Base-by-base conservation (phyloP, 2,797 vertebrate genomes). In the Parauchenoglanis ngamensis region DNA sequence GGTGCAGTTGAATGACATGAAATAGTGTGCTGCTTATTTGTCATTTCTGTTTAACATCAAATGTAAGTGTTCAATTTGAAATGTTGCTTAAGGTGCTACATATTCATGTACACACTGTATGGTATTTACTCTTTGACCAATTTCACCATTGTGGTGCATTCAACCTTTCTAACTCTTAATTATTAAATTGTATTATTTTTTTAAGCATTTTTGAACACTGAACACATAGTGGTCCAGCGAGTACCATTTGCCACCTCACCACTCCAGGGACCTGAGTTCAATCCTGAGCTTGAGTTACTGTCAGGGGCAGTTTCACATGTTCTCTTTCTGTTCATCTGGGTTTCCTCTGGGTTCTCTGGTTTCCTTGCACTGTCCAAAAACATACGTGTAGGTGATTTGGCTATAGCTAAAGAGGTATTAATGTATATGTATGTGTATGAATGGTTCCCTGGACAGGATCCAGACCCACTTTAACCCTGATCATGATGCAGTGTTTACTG, bases 21-120 rank as follows among this genome's bases (percentile, higher is more conserved):
- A 72, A 23, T 40, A 72, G 21, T 15, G 11, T 13, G 72, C 23
- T 75, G 44, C 11, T 75, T 75, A 49, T 49, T 49, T 75, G 44
- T 75, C 72, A 49, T 75, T 75, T 75, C 72, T 75, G 23, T 49
- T 75, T 25, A 46, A 73, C 40, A 25, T 21, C 25, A 73, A 73
- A 72, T 28, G 68, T 35, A 10, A 40, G 17, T 70, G 17, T 40
- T 70, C 31, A 31, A n/a, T n/a, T n/a, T n/a, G 61, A 28, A 11
- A 61, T 61, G 59, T 25, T 61, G 2, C 1, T 31, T 31, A 31
- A 6, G 7, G 7, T 65, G n/a, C 61, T 65, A n/a, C 61, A 65
- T 65, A 65, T 11, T 65, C n/a, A 28, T 1, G 4, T 8, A 72
- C 35, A 44, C 35, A 40, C 35, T 4, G 35, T 23, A 23, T 72